Evolutionary conservation across 1,140 invertebrate genomes (phyloP).

Genomic region (Orius laevigatus): DNA sequence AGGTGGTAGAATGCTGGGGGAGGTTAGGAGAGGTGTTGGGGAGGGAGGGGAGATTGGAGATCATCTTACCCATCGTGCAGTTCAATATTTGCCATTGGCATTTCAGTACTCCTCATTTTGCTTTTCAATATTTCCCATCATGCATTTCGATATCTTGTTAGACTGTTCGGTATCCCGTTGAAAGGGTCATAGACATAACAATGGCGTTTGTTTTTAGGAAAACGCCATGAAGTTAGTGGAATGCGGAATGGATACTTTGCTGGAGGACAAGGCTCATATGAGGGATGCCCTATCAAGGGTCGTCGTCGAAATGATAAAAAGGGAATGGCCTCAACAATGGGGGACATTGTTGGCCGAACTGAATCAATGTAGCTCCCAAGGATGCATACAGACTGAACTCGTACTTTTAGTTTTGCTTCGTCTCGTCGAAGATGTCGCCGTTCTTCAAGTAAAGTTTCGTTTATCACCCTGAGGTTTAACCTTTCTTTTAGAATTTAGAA

Average conservation of each 20-base stretch:
- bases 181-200: too few relatives aligned
- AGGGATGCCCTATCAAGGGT: conserved; percentile 76
- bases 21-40: too few relatives aligned
- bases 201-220: conserved; percentile 32
- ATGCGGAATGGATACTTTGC: conserved; percentile 36
- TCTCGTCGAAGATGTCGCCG: conserved; percentile 77
- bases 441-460: conserved; percentile 42
- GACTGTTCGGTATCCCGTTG: too few relatives aligned
- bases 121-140: too few relatives aligned
- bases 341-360: conserved; percentile 65
- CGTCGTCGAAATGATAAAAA: conserved; percentile 85
- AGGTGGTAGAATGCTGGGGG: too few relatives aligned
- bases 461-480: neutral
- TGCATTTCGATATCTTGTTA: too few relatives aligned
- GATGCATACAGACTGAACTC: conserved; percentile 70
- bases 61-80: too few relatives aligned
- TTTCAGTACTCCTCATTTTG: too few relatives aligned
- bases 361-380: conserved; percentile 38
- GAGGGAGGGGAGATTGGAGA: too few relatives aligned
- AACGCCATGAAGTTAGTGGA: conserved; percentile 69
- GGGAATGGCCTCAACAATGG: conserved; percentile 94
- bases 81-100: too few relatives aligned
- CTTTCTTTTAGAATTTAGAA: conserved; percentile 47
- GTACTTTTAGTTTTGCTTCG: conserved; percentile 71
- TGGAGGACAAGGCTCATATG: conserved; percentile 40